phyloP scores from a whole-genome alignment of 2,888 invertebrate genomes.

The Hirtodrosophila duncani region DNA sequence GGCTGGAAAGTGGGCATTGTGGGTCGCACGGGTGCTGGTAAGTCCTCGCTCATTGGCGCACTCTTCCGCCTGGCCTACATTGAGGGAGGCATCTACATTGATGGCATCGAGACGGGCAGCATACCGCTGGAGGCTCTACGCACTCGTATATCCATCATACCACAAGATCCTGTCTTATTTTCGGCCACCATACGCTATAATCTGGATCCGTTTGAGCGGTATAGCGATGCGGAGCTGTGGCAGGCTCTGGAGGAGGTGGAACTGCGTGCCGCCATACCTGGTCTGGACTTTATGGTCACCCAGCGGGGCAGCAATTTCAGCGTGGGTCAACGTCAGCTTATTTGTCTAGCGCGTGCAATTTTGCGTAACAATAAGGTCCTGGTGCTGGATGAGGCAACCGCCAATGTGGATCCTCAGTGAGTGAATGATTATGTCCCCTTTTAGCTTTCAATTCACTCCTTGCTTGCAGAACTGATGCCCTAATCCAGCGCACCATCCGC shows the following conservation, averaged over 20 bases:
- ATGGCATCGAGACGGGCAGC: constrained; percentile 81
- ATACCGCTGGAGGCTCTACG: constrained; percentile 80
- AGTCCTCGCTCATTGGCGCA: constrained; percentile 87
- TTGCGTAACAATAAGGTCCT: constrained; percentile 82
- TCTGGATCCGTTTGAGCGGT: constrained; percentile 81
- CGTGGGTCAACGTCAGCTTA: constrained; percentile 84
- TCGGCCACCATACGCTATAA: constrained; percentile 83
- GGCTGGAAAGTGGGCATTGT: constrained; percentile 87
- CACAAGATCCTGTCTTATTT: constrained; percentile 80
- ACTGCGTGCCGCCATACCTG: constrained; percentile 79
- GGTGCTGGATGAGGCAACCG: constrained; percentile 85
- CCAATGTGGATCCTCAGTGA: constrained; percentile 83
- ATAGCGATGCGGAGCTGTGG: constrained; percentile 76
- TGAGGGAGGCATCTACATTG: constrained; percentile 85
- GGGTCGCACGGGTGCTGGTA: constrained; percentile 91
- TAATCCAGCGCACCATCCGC: constrained; percentile 91
- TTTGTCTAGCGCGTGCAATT: constrained; percentile 84
- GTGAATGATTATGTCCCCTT: constrained; percentile 6
- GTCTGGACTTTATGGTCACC: constrained; percentile 80
- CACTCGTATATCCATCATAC: constrained; percentile 81
- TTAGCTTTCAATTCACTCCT: constrained; percentile 32
- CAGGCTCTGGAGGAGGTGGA: constrained; percentile 78
- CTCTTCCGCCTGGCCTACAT: constrained; percentile 87
- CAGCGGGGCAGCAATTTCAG: constrained; percentile 82
- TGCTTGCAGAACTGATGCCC: constrained; percentile 83